These are phyloP conservation scores for Falco punctatus DNA, from an alignment of 2,113 vertebrate genomes.

Conservation along the genomic window DNA sequence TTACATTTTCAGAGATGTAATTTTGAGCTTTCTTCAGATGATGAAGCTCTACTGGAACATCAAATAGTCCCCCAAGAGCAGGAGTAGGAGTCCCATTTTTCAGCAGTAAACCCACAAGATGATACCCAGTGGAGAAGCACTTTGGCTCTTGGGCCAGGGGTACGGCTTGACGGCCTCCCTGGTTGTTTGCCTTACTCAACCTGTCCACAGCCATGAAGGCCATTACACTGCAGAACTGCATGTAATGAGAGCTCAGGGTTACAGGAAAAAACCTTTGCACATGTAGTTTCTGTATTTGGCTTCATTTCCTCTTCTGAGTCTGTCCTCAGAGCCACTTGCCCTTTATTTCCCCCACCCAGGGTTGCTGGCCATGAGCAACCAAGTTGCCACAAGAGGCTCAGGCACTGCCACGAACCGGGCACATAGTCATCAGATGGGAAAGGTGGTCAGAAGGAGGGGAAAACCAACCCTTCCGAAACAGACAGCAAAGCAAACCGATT, in stretches of 20 bases:
- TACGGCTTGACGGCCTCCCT: background rate
- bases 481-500: background rate
- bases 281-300: background rate
- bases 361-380: background rate
- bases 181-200: background rate
- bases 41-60: background rate
- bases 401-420: accelerated
- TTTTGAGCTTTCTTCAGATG: background rate
- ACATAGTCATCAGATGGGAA: accelerated
- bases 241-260: background rate
- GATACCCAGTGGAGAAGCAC: background rate
- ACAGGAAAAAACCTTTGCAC: background rate
- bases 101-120: background rate
- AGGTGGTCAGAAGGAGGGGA: background rate
- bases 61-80: background rate
- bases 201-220: accelerated
- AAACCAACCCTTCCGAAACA: background rate
- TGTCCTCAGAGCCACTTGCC: background rate
- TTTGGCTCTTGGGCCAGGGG: background rate
- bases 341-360: background rate
- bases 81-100: background rate
- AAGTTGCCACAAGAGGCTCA: accelerated
- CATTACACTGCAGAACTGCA: accelerated
- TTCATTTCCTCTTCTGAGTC: background rate
- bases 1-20: background rate